Conservation (phyloP, 2,797 vertebrate species). For the Craterocephalus amniculus region DNA sequence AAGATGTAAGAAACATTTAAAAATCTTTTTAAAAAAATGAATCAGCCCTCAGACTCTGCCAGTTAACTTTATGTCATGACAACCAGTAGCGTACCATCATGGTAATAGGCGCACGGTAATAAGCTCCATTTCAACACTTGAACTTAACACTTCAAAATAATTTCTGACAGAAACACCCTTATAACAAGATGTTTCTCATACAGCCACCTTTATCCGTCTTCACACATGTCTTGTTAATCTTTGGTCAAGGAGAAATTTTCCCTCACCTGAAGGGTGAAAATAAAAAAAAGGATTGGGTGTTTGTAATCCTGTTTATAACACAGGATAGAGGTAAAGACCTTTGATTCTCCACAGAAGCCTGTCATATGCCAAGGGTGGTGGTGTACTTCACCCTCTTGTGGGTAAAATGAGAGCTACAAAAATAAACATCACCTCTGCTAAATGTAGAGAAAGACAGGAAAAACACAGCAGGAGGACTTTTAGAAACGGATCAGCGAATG, state of each 20-base stretch:
- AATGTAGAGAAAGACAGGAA: neutral
- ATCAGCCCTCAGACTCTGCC: too few relatives aligned
- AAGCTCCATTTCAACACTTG: too few relatives aligned
- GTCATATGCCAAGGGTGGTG: neutral
- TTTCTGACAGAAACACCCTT: too few relatives aligned
- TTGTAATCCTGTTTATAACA: neutral
- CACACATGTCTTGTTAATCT: neutral
- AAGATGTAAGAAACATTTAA: too few relatives aligned
- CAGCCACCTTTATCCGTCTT: too few relatives aligned
- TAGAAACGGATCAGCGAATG: neutral
- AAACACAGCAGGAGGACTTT: conserved; percentile 1
- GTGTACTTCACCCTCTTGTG: conserved; percentile 16
- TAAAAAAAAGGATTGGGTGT: neutral
- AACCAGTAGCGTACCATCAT: too few relatives aligned
- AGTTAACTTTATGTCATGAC: too few relatives aligned
- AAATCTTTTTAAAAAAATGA: too few relatives aligned
- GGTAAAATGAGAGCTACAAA: conserved; percentile 7
- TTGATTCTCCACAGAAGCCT: neutral
- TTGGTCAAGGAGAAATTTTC: neutral
- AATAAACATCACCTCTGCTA: neutral
- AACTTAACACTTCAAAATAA: too few relatives aligned
- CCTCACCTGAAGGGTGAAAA: too few relatives aligned
- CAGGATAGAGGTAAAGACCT: neutral
- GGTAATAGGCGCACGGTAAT: too few relatives aligned
- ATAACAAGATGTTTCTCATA: too few relatives aligned